These are phyloP conservation scores for Zalophus californianus DNA, from an alignment of 2,797 vertebrate species.

Conservation along the genomic window DNA sequence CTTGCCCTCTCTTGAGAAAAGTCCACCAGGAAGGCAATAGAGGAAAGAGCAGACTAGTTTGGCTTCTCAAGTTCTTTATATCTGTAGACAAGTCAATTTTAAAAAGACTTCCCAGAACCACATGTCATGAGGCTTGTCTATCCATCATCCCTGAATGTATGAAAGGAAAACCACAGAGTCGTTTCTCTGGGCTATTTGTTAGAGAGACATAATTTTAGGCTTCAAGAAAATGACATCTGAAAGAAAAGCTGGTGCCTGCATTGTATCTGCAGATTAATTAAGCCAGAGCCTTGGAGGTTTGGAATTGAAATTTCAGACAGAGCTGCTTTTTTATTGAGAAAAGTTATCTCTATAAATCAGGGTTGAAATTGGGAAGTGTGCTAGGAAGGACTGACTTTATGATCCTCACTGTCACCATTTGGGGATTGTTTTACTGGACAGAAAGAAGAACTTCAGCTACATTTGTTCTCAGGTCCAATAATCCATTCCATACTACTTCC, in stretches of 20 bases:
- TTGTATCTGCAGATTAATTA: slow-evolving; percentile 57
- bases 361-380: background rate
- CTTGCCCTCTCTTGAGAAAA: slow-evolving; percentile 72
- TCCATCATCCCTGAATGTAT: slow-evolving; percentile 58
- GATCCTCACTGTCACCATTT: background rate
- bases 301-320: slow-evolving; percentile 43
- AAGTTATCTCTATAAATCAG: slow-evolving; percentile 9
- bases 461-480: background rate
- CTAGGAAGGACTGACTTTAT: background rate
- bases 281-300: background rate
- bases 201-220: slow-evolving; percentile 5
- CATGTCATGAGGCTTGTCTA: slow-evolving; percentile 72
- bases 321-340: background rate
- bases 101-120: slow-evolving; percentile 81
- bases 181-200: slow-evolving; percentile 30
- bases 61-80: slow-evolving; percentile 73
- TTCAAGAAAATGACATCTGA: slow-evolving; percentile 35
- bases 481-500: background rate
- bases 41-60: slow-evolving; percentile 70
- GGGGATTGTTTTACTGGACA: background rate
- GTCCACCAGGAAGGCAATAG: slow-evolving; percentile 41
- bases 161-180: slow-evolving; percentile 68
- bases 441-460: background rate
- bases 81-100: slow-evolving; percentile 82
- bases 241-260: background rate